These are phyloP conservation scores for Helicoverpa zea DNA, from an alignment of 1,140 invertebrate species.

Conservation along the genomic window DNA sequence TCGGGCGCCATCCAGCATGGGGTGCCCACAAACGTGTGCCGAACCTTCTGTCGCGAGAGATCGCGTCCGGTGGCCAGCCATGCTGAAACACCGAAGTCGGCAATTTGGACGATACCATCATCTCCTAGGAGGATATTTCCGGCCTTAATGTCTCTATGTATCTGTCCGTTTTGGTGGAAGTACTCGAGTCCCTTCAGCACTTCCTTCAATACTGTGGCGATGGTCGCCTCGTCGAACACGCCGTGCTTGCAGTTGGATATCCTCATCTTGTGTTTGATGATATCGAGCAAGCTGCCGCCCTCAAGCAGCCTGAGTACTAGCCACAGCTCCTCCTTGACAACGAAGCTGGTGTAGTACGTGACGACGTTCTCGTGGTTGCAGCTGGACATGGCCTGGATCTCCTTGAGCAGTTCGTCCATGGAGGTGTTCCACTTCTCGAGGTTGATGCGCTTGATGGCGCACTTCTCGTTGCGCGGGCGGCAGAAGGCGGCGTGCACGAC, in stretches of 20 bases:
- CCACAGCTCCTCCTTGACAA: slow-evolving; percentile 99
- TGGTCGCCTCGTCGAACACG: slow-evolving; percentile 99
- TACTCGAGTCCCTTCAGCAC: slow-evolving; percentile 99
- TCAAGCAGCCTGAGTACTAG: slow-evolving; percentile 96
- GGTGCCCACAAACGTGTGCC: slow-evolving; percentile 99
- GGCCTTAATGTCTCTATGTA: slow-evolving; percentile 99
- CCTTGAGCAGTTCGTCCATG: slow-evolving; percentile 99
- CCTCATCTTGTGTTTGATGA: slow-evolving; percentile 99
- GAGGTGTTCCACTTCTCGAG: slow-evolving; percentile 99
- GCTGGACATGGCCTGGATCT: slow-evolving; percentile 99
- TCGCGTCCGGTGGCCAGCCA: slow-evolving; percentile 97
- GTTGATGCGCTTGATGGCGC: slow-evolving; percentile 99
- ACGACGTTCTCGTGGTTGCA: slow-evolving; percentile 99
- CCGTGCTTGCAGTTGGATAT: slow-evolving; percentile 97
- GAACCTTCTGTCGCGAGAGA: slow-evolving; percentile 96
- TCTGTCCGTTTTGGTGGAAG: slow-evolving; percentile 99
- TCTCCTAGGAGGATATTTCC: slow-evolving; percentile 99
- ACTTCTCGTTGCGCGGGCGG: slow-evolving; percentile 97
- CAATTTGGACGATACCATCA: slow-evolving; percentile 99
- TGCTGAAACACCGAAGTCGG: slow-evolving; percentile 97
- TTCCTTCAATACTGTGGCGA: slow-evolving; percentile 99
- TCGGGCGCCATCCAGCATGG: slow-evolving; percentile 99
- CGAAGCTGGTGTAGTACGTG: slow-evolving; percentile 99
- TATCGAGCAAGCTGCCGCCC: slow-evolving; percentile 97
- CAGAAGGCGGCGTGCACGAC: slow-evolving; percentile 98